Conservation (phyloP, 2,888 invertebrate species). For the Erebia epiphron region DNA sequence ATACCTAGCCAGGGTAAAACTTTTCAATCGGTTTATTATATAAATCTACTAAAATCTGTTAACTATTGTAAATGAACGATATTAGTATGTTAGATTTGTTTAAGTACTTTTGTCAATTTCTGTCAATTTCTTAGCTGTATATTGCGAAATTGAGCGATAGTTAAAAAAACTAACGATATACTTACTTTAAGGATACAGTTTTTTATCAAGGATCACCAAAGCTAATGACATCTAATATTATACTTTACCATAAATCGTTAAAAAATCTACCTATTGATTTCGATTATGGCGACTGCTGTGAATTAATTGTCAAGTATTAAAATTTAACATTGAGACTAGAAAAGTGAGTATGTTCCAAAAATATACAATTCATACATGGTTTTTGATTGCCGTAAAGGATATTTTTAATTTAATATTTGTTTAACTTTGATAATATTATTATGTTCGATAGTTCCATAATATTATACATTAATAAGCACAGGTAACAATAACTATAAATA, state of each 20-base stretch:
- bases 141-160: no score
- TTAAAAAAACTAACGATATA: no score
- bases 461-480: not conserved
- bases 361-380: not conserved
- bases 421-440: not conserved
- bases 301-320: not conserved
- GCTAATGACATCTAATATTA: no score
- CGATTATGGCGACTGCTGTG: not conserved
- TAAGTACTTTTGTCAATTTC: no score
- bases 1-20: not conserved
- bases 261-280: not conserved
- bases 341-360: constrained; percentile 6
- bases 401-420: not conserved
- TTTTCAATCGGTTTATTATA: no score
- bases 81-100: no score
- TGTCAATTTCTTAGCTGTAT: no score
- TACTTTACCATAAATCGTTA: no score
- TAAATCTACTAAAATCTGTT: no score
- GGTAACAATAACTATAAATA: not conserved
- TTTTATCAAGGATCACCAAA: no score
- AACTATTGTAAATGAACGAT: no score
- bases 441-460: not conserved
- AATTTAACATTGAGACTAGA: not conserved
- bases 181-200: no score
- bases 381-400: not conserved